Evolutionary conservation across 1,140 invertebrate species (phyloP), one percentile per base, ranked within the genome.

Genomic region (Phenacoccus solenopsis): DNA sequence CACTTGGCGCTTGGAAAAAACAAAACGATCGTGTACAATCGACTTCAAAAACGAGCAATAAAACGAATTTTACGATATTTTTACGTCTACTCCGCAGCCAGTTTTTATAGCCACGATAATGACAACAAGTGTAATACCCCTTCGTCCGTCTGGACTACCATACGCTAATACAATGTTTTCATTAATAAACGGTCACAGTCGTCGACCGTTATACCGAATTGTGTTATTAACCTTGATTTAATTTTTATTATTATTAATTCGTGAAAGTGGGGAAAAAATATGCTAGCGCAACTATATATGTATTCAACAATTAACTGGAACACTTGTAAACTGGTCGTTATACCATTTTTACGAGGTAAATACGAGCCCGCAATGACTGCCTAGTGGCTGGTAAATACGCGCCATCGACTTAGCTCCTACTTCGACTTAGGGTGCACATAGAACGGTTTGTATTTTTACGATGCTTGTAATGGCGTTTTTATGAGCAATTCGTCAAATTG

Each of bases 51-150:
- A 64, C 22, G 59, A 64, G 59, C 59, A 64, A 64, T 64, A 64
- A 64, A 64, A 64, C 59, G 25, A 64, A 64, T 64, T 64, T 64
- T 64, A 64, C 59, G 59, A 64, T 64, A 64, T 64, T 64, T 64
- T 64, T 64, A 64, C 59, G 59, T 64, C 59, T 64, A 64, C 59
- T 64, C 59, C 59, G 16, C 59, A 64, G 59, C 59, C 22, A 22
- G 59, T 64, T 64, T 49, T 64, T 64, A 64, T 64, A 27, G 59
- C 25, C 59, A 64, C 59, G 59, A 64, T 64, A 64, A 64, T 64
- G 59, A 64, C 59, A 64, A 64, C 59, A 64, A 64, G 59, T 64
- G 59, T 64, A 64, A 64, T 64, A 64, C 59, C 59, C 59, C 59
- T 64, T 64, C 59, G 59, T 25, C 21, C 59, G 59, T 64, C 59